Evolutionary conservation across 2,888 invertebrate genomes (phyloP), one percentile per base, ranked within the genome.

Genomic region (Drosophila nr. perissopoda): DNA sequence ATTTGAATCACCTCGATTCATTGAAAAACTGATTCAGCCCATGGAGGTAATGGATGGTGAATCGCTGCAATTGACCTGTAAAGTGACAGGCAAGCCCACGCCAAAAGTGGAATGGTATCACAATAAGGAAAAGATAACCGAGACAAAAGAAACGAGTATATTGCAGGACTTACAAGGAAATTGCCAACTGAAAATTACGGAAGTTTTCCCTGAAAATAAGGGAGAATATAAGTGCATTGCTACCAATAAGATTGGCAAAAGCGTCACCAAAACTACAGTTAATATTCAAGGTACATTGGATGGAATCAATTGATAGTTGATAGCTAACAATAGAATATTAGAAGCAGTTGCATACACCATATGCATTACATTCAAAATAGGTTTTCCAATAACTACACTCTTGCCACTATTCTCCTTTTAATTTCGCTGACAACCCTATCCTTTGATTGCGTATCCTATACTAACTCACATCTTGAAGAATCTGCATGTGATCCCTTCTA

Each of bases 121-220:
- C 88, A 95, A 97, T 88, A 95, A 95, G 25, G 94, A 95, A 83
- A 95, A 94, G 58, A 95, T 98, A 73, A 93, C 95, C 85, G 96
- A 96, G 93, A 96, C 96, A 57, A 96, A 97, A 93, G 97, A 97
- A 91, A 95, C 97, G 61, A 94, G 94, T 18, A 95, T 97, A 62
- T 94, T 95, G 45, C 96, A 97, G 92, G 96, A 96, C 87, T 94
- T 95, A 76, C 96, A 97, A 89, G 98, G 98, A 74, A 94, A 95
- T 70, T 97, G 97, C 90, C 96, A 96, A 91, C 94, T 98, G 80
- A 95, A 95, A 76, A 97, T 98, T 82, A 95, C 95, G 77, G 97
- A 98, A 95, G 97, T 97, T 60, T 97, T 97, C 90, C 97, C 97
- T 18, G 98, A 98, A 94, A 97, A 98, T 94, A 95, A 96, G 87